Base-by-base conservation (phyloP, 2,797 vertebrate species). In the Pseudochaenichthys georgianus region DNA sequence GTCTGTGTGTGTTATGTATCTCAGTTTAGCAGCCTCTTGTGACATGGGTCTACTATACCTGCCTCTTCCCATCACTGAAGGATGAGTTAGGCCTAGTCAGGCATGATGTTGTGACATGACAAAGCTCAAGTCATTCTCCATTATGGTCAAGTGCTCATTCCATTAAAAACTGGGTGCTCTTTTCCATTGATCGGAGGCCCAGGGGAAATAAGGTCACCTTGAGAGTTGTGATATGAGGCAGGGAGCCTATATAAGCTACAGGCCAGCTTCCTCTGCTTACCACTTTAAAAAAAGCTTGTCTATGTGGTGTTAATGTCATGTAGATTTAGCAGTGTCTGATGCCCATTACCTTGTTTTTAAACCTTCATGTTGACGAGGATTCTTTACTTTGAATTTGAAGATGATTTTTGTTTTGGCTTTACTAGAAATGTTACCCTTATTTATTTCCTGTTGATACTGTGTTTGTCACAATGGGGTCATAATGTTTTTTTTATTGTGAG, bases 1-100 rank as follows among this genome's bases (percentile, higher is more conserved):
- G 60, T 58, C 58, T 16, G 53, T 64, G 64, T 28, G n/a, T 19
- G 9, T 54, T 62, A 31, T 51, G 60, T 59, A n/a, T 65, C 42
- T 73, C 58, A 19, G 57, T 58, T 73, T 59, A 62, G 70, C 19
- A 65, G 78, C 68, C 85, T 70, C 73, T 23, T 63, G 64, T 86
- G 88, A 78, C 60, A 72, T 46, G 11, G 55, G 47, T 62, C 58
- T 54, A 12, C 64, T 69, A 23, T 23, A 38, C 55, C 78, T 85
- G 85, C 58, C 87, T 73, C 73, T 79, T 85, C 78, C 67, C 70
- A 92, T 93, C 78, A 81, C 70, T 87, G 72, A 80, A 83, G 80
- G 77, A 63, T 90, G 83, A 87, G 59, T 84, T 70, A 64, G 79
- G 69, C 77, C 77, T 34, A 88, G 60, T 90, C 89, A 93, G 81